These are phyloP conservation scores for Cyclargus thomasi DNA, from an alignment of 1,140 invertebrate species.

Conservation along the genomic window DNA sequence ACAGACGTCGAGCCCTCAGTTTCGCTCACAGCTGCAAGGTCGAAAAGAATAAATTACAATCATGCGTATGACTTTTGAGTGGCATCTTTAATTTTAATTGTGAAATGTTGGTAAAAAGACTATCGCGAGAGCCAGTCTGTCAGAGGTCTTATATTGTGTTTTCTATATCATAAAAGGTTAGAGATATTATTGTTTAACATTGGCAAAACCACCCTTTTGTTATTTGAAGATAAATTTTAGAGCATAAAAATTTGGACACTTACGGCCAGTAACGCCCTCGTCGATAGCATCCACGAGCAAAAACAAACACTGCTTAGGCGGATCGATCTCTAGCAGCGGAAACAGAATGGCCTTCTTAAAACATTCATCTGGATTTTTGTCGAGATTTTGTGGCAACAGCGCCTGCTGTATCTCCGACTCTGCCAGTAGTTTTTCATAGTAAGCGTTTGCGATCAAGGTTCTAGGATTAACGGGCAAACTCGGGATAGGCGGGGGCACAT, in stretches of 20 bases:
- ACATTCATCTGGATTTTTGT: conserved; percentile 91
- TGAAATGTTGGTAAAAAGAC: too few relatives aligned
- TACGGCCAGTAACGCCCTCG: conserved; percentile 73
- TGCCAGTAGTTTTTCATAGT: conserved; percentile 85
- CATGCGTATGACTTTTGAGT: too few relatives aligned
- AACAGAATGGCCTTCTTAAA: conserved; percentile 92
- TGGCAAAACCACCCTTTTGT: too few relatives aligned
- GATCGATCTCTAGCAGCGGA: conserved; percentile 88
- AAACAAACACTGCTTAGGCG: conserved; percentile 88
- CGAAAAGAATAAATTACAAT: not conserved
- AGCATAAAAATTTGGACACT: conserved; percentile 21
- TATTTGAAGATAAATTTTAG: not conserved
- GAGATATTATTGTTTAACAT: too few relatives aligned
- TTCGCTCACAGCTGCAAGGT: not conserved
- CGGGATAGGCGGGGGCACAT: conserved; percentile 76
- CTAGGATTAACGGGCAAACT: conserved; percentile 78
- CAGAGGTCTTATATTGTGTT: too few relatives aligned
- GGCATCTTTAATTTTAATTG: too few relatives aligned
- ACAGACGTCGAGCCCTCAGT: conserved; percentile 72
- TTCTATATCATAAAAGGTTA: too few relatives aligned
- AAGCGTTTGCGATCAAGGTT: conserved; percentile 84
- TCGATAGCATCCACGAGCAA: conserved; percentile 95
- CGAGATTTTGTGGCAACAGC: conserved; percentile 82
- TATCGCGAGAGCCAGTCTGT: too few relatives aligned
- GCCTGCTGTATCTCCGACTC: conserved; percentile 86